These are phyloP conservation scores for Pelagia noctiluca DNA, from an alignment of 30 jellyfish, hydroid and myxozoan species.

Conservation along the genomic window DNA sequence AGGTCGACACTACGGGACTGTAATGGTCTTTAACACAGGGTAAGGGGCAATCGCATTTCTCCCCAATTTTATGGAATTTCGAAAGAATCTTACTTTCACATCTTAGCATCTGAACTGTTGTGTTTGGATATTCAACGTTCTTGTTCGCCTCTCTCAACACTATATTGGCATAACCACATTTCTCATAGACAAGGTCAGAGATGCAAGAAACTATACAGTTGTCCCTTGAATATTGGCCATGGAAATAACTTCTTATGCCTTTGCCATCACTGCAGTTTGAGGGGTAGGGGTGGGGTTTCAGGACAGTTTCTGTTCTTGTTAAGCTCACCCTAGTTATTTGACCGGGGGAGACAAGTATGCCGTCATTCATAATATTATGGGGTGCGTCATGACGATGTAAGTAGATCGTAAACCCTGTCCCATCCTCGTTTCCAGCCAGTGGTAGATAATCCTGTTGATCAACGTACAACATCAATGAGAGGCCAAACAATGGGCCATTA, in stretches of 20 bases:
- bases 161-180: constrained; percentile 49
- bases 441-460: constrained; percentile 44
- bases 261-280: constrained; percentile 59
- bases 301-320: constrained; percentile 15
- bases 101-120: constrained; percentile 45
- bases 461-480: constrained; percentile 24
- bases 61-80: not conserved
- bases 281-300: constrained; percentile 20
- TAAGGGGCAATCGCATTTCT: constrained; percentile 31
- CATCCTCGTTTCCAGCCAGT: constrained; percentile 21
- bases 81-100: no score
- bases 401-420: constrained; percentile 51
- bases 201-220: constrained; percentile 37
- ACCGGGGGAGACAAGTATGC: constrained; percentile 52
- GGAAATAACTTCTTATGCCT: constrained; percentile 32
- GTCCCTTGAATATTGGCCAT: constrained; percentile 36
- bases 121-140: not conserved
- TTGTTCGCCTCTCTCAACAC: not conserved
- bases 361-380: constrained; percentile 32
- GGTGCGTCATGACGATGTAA: constrained; percentile 17
- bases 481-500: constrained; percentile 51
- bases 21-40: constrained; percentile 35
- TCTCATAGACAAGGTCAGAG: not conserved
- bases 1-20: constrained; percentile 11
- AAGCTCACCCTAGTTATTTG: constrained; percentile 10